Evolutionary conservation across 2,113 vertebrate species (phyloP), one percentile per base, ranked within the genome.

Genomic region (Spheniscus mendiculus): DNA sequence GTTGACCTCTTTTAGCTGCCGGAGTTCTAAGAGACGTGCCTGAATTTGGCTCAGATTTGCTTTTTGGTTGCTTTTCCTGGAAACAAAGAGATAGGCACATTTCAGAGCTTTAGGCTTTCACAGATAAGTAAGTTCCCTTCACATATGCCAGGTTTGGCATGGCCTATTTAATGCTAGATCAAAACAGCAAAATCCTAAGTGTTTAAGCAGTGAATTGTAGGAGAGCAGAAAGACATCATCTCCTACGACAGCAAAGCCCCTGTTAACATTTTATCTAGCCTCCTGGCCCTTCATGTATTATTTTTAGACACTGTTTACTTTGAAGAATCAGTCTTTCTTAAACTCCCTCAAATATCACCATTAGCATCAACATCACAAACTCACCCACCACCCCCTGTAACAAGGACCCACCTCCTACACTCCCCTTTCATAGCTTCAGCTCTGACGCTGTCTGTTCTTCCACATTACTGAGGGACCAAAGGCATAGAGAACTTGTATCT

Each of bases 41-140:
- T 8, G 98, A 97, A 97, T 94, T 95, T 85, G 97, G 96, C 84
- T 98, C 98, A 92, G 98, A 83, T 97, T 98, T 98, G 96, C 58
- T 95, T 98, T 98, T 98, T 76, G 96, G 79, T 96, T 98, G 98
- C 82, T 98, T 98, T 97, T 98, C 98, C 98, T 98, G 94, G 69
- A 96, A 96, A 93, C 45, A 97, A 93, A 90, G 73, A 89, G 77
- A 52, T 1, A 86, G 23, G 21, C 58, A 42, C 34, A 50, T 55
- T 87, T 88, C 67, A 96, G 86, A 84, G 66, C 44, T 79, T 65
- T 34, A 6, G 0, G 55, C 25, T 66, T 87, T 61, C 59, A 63
- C 25, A 67, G 77, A 20, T 56, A 81, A 89, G 18, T 56, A 58
- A 63, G 45, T 30, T 52, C 32, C 30, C 40, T 83, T 79, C 45